Base-by-base conservation (phyloP, 2,888 invertebrate species). In the Ectobius pallidus region DNA sequence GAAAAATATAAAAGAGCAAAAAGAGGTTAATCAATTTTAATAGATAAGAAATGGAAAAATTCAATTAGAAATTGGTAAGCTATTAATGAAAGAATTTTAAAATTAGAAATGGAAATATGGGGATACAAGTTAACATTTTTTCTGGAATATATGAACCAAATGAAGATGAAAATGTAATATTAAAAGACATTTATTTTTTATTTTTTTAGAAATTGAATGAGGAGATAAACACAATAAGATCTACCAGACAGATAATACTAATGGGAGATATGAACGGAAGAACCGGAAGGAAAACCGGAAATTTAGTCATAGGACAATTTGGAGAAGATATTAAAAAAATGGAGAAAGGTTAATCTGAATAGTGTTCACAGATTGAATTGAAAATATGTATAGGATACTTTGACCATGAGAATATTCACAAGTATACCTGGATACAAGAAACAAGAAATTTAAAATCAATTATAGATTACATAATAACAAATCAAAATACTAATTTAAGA, bases 291-390 rank as follows among this genome's bases (percentile, higher is more conserved):
- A 49, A 49, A n/a, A n/a, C 14, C 4, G 49, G 18, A 49, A n/a
- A 49, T 49, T 4, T 18, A 49, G n/a, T 49, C 4, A 18, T 49
- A n/a, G 49, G 49, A 49, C 7, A 49, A 14, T 49, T 49, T 49
- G 49, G 49, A 49, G 49, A 49, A 49, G 18, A 49, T n/a, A 49
- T 49, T n/a, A 49, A n/a, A n/a, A 49, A n/a, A 49, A 49, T 49
- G 49, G 49, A 14, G 49, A 49, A 18, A 49, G 49, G 14, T 49
- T 49, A 18, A 49, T 49, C n/a, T 14, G 49, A 49, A 49, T 49
- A 14, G n/a, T 49, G 49, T n/a, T 14, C 4, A 14, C 49, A 49
- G n/a, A 18, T 14, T n/a, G 7, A 6, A 49, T 18, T n/a, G n/a
- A 49, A n/a, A 49, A 9, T 9, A 6, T 39, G 39, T 6, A 39